Percentiles rank a stretch among this genome's conserved stretches.
Evolutionary conservation across 2,888 invertebrate species (phyloP).

Genomic region (Aquatica leii): DNA sequence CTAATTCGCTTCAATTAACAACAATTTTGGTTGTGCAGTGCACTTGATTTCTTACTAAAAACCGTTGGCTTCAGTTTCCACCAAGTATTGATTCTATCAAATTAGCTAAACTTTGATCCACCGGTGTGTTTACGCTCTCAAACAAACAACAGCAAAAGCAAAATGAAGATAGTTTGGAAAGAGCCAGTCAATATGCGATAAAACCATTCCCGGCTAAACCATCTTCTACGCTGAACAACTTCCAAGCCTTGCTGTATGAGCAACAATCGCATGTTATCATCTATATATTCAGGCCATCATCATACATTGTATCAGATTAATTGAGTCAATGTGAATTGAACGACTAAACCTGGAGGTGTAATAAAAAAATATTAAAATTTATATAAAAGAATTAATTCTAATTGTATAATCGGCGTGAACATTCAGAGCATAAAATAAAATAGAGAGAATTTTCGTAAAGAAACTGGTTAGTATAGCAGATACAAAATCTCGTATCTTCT

Average conservation of each 20-base stretch:
- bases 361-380: too few relatives aligned
- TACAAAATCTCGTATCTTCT: too few relatives aligned
- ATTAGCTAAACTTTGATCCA: background rate
- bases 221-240: too few relatives aligned
- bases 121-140: background rate
- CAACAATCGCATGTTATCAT: background rate
- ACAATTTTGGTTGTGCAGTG: conserved; percentile 11
- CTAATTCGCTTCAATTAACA: background rate
- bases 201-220: too few relatives aligned
- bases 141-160: background rate
- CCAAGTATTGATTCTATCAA: background rate
- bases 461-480: too few relatives aligned
- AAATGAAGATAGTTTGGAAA: background rate
- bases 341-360: too few relatives aligned
- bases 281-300: background rate
- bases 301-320: background rate
- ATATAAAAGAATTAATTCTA: too few relatives aligned
- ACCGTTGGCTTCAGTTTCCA: conserved; percentile 11
- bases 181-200: background rate
- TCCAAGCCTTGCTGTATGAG: too few relatives aligned
- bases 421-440: too few relatives aligned
- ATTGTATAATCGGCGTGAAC: too few relatives aligned
- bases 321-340: too few relatives aligned
- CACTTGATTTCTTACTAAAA: conserved; percentile 29
- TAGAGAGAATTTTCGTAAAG: too few relatives aligned